These are phyloP conservation scores for Murina feae DNA, from an alignment of 2,113 vertebrate genomes.

Conservation along the genomic window DNA sequence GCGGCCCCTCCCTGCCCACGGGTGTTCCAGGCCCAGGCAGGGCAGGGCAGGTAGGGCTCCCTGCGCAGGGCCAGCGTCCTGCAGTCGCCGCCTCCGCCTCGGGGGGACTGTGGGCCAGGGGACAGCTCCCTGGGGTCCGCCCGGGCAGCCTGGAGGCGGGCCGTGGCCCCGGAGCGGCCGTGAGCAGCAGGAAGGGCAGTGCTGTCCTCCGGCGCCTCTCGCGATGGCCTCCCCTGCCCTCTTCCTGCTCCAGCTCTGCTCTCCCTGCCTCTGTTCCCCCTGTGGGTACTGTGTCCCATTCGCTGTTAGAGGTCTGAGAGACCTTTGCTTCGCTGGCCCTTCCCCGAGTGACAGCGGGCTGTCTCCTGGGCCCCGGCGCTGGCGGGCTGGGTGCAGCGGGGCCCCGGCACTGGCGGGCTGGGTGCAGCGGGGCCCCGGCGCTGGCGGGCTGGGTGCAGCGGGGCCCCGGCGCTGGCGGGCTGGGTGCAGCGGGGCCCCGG, in stretches of 20 bases:
- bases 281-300: neutral
- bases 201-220: no score
- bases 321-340: neutral
- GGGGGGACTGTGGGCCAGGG: neutral
- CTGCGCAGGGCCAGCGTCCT: accelerated
- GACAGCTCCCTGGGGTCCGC: neutral
- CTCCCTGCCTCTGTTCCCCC: neutral
- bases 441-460: neutral
- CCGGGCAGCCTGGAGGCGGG: neutral
- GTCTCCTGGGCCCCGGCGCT: neutral
- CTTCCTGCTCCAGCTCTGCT: neutral
- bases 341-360: neutral
- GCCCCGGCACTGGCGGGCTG: accelerated
- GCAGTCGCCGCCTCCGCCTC: no score
- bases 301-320: neutral
- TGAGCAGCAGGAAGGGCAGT: neutral
- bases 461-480: accelerated
- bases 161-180: accelerated
- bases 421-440: accelerated
- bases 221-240: no score
- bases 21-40: accelerated
- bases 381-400: neutral
- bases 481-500: accelerated
- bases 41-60: no score
- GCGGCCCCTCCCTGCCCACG: accelerated